Conservation (phyloP, 1,140 invertebrate genomes). For the Papilio helenus region DNA sequence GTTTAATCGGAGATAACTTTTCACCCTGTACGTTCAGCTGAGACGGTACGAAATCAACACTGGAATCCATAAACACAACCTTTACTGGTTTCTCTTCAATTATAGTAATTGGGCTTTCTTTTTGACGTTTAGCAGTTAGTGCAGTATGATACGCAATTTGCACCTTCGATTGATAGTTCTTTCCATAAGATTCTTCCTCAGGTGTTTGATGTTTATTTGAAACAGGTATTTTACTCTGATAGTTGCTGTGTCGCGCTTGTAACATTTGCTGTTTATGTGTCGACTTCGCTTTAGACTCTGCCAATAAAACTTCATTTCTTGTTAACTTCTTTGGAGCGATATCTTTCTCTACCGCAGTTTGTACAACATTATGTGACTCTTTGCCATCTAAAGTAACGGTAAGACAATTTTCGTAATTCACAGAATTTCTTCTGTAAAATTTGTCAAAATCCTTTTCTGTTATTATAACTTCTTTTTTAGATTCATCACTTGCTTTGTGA, state of each 20-base stretch:
- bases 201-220: constrained; percentile 46
- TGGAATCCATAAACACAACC: constrained; percentile 70
- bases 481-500: constrained; percentile 49
- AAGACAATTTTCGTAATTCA: constrained; percentile 71
- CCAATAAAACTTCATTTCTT: constrained; percentile 61
- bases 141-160: constrained; percentile 75
- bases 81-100: constrained; percentile 78
- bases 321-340: constrained; percentile 58
- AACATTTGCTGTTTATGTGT: constrained; percentile 55
- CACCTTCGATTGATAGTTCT: constrained; percentile 74
- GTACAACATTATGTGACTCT: constrained; percentile 66
- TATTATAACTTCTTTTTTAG: constrained; percentile 67
- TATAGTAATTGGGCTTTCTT: constrained; percentile 67
- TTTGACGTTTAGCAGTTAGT: constrained; percentile 68
- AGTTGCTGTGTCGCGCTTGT: constrained; percentile 49
- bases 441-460: constrained; percentile 81
- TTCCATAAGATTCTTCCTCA: constrained; percentile 59
- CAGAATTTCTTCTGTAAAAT: constrained; percentile 77
- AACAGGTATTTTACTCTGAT: constrained; percentile 55
- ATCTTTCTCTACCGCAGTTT: constrained; percentile 69
- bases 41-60: constrained; percentile 57
- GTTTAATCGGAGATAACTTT: constrained; percentile 66
- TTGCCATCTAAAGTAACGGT: constrained; percentile 72
- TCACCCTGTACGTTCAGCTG: constrained; percentile 70
- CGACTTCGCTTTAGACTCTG: constrained; percentile 61